Evolutionary conservation across 2,797 vertebrate genomes (phyloP), one percentile per base, ranked within the genome.

Genomic region (Hybognathus amarus): DNA sequence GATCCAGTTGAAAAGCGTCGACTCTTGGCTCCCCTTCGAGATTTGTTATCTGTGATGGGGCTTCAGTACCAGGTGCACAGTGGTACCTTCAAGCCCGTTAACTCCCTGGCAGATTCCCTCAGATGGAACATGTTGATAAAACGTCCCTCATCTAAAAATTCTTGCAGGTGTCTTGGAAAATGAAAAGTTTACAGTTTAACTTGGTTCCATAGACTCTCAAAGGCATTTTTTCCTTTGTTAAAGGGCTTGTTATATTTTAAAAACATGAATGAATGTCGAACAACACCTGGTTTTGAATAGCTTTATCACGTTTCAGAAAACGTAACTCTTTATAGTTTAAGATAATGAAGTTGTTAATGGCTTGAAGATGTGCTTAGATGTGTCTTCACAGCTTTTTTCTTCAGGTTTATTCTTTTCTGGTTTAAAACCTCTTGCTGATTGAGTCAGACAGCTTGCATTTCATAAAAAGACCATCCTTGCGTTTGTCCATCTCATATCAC

Each of bases 121-220:
- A 85, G 85, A 87, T 88, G 70, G 74, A 89, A 82, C 85, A 64
- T 68, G 75, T 80, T 88, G 88, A 88, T 89, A 86, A 89, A 87
- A 87, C 20, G 30, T 77, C 67, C 77, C 79, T 85, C 84, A 20
- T 85, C 85, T 81, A 77, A 69, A 83, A 56, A 75, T 86, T 77
- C 30, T 64, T 79, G 82, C 87, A 88, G 87, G 87, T 90, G 87
- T 86, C 64, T 85, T 81, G 87, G 83, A 86, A 86, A 86, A 85
- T 63, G 63, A 69, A 73, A 27, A 24, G 50, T 85, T 86, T 86
- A 80, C 79, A 77, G 79, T 86, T 85, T 38, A 70, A 76, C 50
- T 80, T 81, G 52, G 22, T 86, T 83, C 77, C 83, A 68, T 42
- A 69, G 47, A n/a, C 45, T 15, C 52, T 45, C n/a, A 36, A 17